Evolutionary conservation across 2,888 invertebrate species (phyloP), one percentile per base, ranked within the genome.

Genomic region (Stenoptilia bipunctidactyla): DNA sequence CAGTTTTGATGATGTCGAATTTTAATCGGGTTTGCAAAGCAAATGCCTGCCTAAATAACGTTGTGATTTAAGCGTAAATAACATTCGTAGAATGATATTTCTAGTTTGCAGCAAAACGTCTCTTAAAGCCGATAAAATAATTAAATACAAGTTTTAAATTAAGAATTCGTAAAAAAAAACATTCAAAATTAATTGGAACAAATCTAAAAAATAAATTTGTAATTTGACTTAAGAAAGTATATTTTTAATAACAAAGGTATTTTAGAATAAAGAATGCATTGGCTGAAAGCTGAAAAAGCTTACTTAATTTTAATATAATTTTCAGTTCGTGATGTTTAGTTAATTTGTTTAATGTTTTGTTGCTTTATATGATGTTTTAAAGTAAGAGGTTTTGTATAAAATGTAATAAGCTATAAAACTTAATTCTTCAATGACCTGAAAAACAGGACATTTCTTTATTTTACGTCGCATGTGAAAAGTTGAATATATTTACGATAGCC

Each of bases 221-320:
- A 20, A 5, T 20, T 20, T 20, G 20, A 8, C 20, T 20, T 20
- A 20, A 20, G 8, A 20, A 5, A 35, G 13, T 34, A 35, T 35
- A 13, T 13, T 35, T 35, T 35, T 15, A 13, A 35, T 35, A 15
- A 13, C 13, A 20, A 20, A 20, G 3, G 20, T 20, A 20, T 20
- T 20, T 20, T 20, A 20, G 20, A 20, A 8, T 20, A 20, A 20
- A 20, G 20, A 8, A 5, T 20, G 20, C 20, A 20, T 59, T 60
- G 66, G 73, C 74, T 72, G 57, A 66, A 67, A 76, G 74, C 74
- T 71, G 65, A 61, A 63, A 59, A 66, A 63, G 58, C 62, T 67
- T 68, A 72, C 70, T 73, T 74, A 70, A 69, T 69, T 62, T 60
- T 61, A 52, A 55, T 36, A 15, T 35, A 56, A 51, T 54, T 59